A percentile compares a stretch with the other conserved stretches of the same genome.
Evolutionary conservation across 2,888 invertebrate genomes (phyloP).

Genomic region (Megalurothrips usitatus): DNA sequence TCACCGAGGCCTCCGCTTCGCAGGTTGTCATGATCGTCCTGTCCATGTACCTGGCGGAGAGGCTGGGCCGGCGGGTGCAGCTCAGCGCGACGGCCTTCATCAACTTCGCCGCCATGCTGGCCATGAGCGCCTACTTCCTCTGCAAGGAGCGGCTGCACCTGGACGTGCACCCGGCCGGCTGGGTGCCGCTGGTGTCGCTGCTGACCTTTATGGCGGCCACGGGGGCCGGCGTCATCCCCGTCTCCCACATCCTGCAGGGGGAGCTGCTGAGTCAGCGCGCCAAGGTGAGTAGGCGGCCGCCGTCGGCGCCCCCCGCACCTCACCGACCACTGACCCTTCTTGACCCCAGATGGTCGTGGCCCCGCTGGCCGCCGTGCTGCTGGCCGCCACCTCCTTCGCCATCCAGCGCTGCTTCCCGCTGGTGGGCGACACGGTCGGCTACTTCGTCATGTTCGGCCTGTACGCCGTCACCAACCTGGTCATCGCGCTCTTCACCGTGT

Average conservation of each 20-base stretch:
- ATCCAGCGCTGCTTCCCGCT: background rate
- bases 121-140: background rate
- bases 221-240: background rate
- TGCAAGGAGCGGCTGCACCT: background rate
- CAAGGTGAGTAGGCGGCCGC: background rate
- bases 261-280: slow-evolving; percentile 13
- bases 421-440: background rate
- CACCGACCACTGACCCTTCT: background rate
- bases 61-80: slow-evolving; percentile 2
- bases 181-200: background rate
- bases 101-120: slow-evolving; percentile 17
- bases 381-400: background rate
- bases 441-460: slow-evolving; percentile 2
- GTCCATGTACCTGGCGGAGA: slow-evolving; percentile 14
- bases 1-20: background rate
- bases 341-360: background rate
- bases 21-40: background rate
- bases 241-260: background rate
- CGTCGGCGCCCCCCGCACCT: background rate
- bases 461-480: background rate
- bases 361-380: background rate
- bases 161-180: background rate
- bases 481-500: background rate
- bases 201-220: background rate
- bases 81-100: background rate